A percentile compares a stretch with the other conserved stretches of the same genome.
Evolutionary conservation across 2,888 invertebrate species (phyloP).

Genomic region (Deilephila elpenor): DNA sequence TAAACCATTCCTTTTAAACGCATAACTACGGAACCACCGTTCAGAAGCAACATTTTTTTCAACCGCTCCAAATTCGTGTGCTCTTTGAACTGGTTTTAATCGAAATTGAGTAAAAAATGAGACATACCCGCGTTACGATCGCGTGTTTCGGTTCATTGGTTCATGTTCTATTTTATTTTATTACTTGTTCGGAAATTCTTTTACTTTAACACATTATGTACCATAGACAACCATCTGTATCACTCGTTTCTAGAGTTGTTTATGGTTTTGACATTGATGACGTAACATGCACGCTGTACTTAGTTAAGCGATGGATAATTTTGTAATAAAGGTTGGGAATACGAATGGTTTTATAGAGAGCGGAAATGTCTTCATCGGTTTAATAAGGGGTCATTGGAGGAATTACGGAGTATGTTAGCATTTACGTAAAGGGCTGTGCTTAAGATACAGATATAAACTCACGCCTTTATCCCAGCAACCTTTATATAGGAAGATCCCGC

Average conservation of each 20-base stretch:
- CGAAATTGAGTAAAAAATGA: constrained; percentile 67
- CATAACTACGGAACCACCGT: constrained; percentile 45
- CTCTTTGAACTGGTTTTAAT: constrained; percentile 79
- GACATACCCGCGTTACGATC: constrained; percentile 60
- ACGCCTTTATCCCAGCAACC: too few relatives aligned
- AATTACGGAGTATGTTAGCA: background rate
- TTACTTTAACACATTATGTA: constrained; percentile 33
- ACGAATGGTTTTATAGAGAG: background rate
- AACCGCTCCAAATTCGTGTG: constrained; percentile 61
- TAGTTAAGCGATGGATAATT: constrained; percentile 8
- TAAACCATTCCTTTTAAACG: too few relatives aligned
- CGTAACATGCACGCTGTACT: background rate
- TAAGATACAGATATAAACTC: background rate
- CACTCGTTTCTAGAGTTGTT: constrained; percentile 7
- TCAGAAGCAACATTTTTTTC: constrained; percentile 55
- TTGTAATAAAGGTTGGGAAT: constrained; percentile 9
- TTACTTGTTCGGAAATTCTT: constrained; percentile 45
- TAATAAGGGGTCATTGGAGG: background rate
- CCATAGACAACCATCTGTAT: constrained; percentile 1
- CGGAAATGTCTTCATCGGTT: constrained; percentile 1
- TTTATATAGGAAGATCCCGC: too few relatives aligned
- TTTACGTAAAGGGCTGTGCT: background rate
- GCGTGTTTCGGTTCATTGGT: constrained; percentile 68
- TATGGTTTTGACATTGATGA: background rate
- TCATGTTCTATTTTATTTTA: constrained; percentile 66